Percentiles rank a stretch among this genome's conserved stretches.
Conservation (phyloP, 2,888 invertebrate genomes). For the Sialis fuliginosa region DNA sequence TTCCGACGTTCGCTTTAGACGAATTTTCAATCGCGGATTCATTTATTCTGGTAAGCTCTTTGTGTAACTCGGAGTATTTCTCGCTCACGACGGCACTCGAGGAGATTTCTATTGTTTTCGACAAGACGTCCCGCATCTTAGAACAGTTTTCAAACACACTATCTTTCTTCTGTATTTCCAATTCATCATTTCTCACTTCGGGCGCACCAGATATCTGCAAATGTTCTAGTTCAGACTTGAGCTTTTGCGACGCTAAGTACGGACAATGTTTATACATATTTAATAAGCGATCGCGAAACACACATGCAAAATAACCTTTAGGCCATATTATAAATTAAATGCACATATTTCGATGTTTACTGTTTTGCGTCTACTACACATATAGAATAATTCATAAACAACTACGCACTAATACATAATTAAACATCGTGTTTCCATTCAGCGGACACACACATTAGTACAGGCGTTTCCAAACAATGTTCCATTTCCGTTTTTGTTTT, state of each 20-base stretch:
- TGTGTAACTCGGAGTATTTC: too few relatives aligned
- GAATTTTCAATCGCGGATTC: too few relatives aligned
- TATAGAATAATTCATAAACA: too few relatives aligned
- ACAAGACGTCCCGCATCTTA: conserved; percentile 1
- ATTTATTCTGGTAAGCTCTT: neutral
- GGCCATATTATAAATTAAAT: too few relatives aligned
- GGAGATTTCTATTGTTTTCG: conserved; percentile 4
- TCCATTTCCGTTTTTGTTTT: too few relatives aligned
- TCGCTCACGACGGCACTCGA: conserved; percentile 1
- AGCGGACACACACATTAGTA: too few relatives aligned
- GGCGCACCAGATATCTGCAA: neutral
- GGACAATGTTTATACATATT: conserved; percentile 5
- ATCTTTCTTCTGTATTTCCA: neutral
- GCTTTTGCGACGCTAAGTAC: conserved; percentile 1
- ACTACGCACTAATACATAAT: too few relatives aligned
- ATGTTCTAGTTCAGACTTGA: neutral
- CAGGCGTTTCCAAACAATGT: too few relatives aligned
- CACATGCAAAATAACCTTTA: too few relatives aligned
- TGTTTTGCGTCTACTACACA: too few relatives aligned
- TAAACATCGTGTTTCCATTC: too few relatives aligned
- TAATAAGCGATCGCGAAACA: neutral
- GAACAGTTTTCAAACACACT: neutral
- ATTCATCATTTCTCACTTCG: neutral
- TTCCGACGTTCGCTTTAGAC: neutral
- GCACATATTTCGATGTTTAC: too few relatives aligned